These are phyloP conservation scores for Gallinago media DNA, from an alignment of 2,113 vertebrate species.

Conservation along the genomic window DNA sequence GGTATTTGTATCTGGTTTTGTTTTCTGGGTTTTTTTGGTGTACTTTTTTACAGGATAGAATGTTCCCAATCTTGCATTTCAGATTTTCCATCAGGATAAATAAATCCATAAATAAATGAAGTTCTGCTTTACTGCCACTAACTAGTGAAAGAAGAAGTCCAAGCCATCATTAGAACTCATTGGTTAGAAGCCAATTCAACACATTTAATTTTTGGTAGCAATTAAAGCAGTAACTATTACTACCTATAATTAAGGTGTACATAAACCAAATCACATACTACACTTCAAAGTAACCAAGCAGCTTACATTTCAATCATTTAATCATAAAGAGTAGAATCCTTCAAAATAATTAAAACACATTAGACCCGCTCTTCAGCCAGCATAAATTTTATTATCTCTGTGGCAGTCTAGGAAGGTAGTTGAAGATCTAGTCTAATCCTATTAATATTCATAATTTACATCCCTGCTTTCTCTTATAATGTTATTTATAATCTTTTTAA, in stretches of 20 bases:
- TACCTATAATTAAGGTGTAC: neutral
- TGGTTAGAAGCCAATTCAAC: neutral
- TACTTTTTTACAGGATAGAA: neutral
- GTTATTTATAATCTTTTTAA: neutral
- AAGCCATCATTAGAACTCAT: neutral
- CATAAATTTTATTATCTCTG: neutral
- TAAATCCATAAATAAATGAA: neutral
- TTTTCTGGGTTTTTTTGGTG: fast-evolving
- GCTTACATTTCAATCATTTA: neutral
- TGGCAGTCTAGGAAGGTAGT: neutral
- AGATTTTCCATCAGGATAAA: neutral
- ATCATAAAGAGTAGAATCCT: neutral
- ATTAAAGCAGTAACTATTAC: neutral
- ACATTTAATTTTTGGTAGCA: neutral
- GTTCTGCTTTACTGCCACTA: neutral
- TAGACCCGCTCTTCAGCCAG: neutral
- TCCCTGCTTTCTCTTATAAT: neutral
- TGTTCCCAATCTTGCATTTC: neutral
- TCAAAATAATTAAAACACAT: neutral
- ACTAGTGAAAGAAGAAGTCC: neutral
- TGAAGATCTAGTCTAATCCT: neutral
- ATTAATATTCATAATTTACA: neutral
- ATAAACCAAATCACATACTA: neutral
- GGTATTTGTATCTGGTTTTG: neutral
- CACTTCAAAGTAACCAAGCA: neutral